Evolutionary conservation across 2,113 vertebrate species (phyloP), one percentile per base, ranked within the genome.

Genomic region (Pholis gunnellus): DNA sequence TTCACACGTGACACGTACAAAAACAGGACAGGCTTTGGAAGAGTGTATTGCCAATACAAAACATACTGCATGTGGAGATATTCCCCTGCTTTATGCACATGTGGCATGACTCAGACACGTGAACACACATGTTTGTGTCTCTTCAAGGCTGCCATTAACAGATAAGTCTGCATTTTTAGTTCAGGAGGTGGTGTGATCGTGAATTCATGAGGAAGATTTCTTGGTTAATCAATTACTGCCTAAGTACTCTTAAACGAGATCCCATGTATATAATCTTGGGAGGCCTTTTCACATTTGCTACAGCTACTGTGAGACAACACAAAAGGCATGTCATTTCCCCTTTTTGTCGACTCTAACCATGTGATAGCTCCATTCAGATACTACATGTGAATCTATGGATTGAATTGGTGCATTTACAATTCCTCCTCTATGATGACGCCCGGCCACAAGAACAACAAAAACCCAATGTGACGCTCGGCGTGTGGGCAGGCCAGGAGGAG

Each of bases 401-500:
- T 31, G 44, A 38, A 22, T 20, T 18, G 1, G 0, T 63, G 48
- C 31, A 40, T 78, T 76, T 48, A 59, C 46, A 1, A 83, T 72
- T 15, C 60, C 36, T 22, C 38, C 52, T 56, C 34, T 48, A 11
- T 74, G 73, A 88, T 64, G 42, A 88, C 79, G 72, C 52, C 38
- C 36, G 3, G 72, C 65, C 68, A 36, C 38, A 68, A 75, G 61
- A 72, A 82, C 82, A 88, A 87, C 86, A 88, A 76, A 31, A 83
- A 82, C 73, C 75, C 83, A 88, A 86, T 60, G 84, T 90, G 86
- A 90, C 67, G n/a, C 64, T 82, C 40, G 0, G 2, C 75, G 72
- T 86, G 91, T 89, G 79, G 82, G 87, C 74, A 83, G 65, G 83
- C 65, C 3, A 46, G 87, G 77, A 72, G 81, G 83, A 85, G 81